Base-by-base conservation (phyloP, 2,113 vertebrate species). In the Phylloscopus trochiloides region DNA sequence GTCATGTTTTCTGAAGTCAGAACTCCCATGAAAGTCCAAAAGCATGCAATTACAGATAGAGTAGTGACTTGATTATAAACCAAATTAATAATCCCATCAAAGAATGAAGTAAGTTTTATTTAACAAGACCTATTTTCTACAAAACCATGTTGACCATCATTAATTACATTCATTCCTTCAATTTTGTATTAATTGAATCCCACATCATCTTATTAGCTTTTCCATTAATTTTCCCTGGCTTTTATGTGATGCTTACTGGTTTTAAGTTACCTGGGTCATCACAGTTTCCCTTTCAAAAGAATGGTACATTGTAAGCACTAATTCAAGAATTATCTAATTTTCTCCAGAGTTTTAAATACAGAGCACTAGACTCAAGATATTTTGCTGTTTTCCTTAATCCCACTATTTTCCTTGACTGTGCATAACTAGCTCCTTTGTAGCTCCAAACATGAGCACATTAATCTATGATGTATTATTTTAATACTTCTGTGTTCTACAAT, bases 181-280 rank as follows among this genome's bases (percentile, higher is more conserved):
- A 93, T 92, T 95, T 93, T 90, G 50, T 86, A 88, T 88, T 96
- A 94, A 95, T 92, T 92, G 78, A 94, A 93, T 97, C 70, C 67
- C 48, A 50, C 54, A 90, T 86, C 58, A 65, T 19, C 67, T 88
- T 94, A 92, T 94, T 92, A 94, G 54, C 42, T 83, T 95, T 90
- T 88, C 54, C 45, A 88, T 96, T 93, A 90, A 92, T 96, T 92
- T 93, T 96, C 34, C 32, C n/a, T 29, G 6, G 5, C 3, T 12
- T 82, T 91, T 95, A 65, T 88, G 34, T 94, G 78, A 34, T 88
- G 62, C 62, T 93, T 88, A 75, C 71, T 65, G 52, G 36, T 73
- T 58, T 92, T 62, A 68, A 82, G 85, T 76, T 90, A 76, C 66
- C 32, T 65, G 66, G 38, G 58, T 90, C 74, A 86, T 63, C 71